Conservation (phyloP, 2,888 invertebrate genomes). For the Aporophyla lueneburgensis region DNA sequence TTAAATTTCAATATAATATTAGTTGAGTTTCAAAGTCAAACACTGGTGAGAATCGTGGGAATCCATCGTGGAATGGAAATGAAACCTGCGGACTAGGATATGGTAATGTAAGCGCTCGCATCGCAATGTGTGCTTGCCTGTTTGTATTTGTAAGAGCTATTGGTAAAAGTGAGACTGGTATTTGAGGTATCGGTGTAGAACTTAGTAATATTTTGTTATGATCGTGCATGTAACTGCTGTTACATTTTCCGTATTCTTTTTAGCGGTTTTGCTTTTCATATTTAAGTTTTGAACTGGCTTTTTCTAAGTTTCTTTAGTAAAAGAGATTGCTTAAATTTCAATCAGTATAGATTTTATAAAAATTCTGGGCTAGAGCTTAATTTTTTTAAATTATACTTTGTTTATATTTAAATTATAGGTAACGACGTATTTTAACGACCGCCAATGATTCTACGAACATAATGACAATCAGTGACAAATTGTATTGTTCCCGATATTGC, state of each 20-base stretch:
- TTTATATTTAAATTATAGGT: too few species aligned
- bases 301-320: too few species aligned
- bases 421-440: neutral
- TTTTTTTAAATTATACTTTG: too few species aligned
- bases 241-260: neutral
- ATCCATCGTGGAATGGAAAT: constrained; percentile 49
- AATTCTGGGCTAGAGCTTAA: too few species aligned
- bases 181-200: neutral
- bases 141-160: constrained; percentile 51
- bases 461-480: neutral
- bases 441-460: neutral
- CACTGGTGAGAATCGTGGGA: constrained; percentile 36
- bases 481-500: neutral
- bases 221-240: neutral
- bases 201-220: constrained; percentile 23
- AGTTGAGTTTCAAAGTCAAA: constrained; percentile 66
- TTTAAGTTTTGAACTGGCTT: too few species aligned
- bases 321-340: too few species aligned
- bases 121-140: constrained; percentile 32
- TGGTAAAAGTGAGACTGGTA: constrained; percentile 19
- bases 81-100: constrained; percentile 52
- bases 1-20: constrained; percentile 68
- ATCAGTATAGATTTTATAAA: too few species aligned
- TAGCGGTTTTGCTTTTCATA: neutral
- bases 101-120: constrained; percentile 61